Base-by-base conservation (phyloP, 2,797 vertebrate species). In the Vespertilio murinus region DNA sequence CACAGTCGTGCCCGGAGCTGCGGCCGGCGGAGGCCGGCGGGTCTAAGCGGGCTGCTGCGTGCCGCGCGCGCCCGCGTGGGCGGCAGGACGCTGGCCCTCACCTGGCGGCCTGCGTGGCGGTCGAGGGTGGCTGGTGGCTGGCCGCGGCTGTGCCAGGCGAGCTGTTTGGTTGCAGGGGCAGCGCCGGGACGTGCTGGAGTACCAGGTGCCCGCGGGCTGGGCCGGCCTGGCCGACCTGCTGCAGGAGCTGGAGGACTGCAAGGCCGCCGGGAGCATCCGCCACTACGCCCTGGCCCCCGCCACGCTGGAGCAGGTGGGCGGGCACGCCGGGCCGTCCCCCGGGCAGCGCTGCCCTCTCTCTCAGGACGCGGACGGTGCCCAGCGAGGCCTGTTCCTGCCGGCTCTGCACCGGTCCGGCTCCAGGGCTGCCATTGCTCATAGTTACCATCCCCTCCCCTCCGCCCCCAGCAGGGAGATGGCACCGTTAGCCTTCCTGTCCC, bases 211-310 rank as follows among this genome's bases (percentile, higher is more conserved):
- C 4, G 90, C 18, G 88, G 94, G 82, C 22, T 90, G 96, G 71
- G 98, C 80, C 0, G 96, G 96, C 61, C 89, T 98, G 79, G 97
- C 98, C 45, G 97, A 98, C 89, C 96, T 98, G 85, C 97, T 98
- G 96, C 92, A 33, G 38, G 96, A 98, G 81, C 94, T 98, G 23
- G 98, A 98, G 85, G 95, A 94, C 64, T 96, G 97, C 8, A 98
- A 97, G 96, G 10, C 12, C 22, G 74, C 82, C 81, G 82, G 97
- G 47, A 94, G 93, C n/a, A 98, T 98, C 40, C 86, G 95, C 35
- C 97, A 97, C 69, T 98, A 98, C 83, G 97, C 98, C 70, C 96
- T 98, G 52, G 97, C 78, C 78, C 98, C 98, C 90, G 97, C 97
- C 9, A 96, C 97, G 11, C 90, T 98, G 95, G 98, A 98, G 14